These are phyloP conservation scores for Pemphredon lugubris DNA, from an alignment of 2,888 invertebrate genomes.

Conservation along the genomic window DNA sequence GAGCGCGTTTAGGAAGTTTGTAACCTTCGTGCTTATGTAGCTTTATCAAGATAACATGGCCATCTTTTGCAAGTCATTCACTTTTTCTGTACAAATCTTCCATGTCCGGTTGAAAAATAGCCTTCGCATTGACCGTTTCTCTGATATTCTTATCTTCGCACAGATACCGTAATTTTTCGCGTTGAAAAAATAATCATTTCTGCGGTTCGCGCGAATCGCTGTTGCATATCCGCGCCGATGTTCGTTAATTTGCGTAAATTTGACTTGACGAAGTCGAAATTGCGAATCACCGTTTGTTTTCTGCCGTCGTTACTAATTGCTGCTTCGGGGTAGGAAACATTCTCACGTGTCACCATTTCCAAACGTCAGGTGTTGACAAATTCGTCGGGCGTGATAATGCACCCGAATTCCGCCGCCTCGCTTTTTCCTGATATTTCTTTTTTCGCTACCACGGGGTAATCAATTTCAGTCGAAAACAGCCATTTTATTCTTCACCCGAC, in stretches of 20 bases:
- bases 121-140: too few species aligned
- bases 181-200: too few species aligned
- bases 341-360: constrained; percentile 64
- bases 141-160: too few species aligned
- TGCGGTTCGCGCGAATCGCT: too few species aligned
- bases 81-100: too few species aligned
- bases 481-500: constrained; percentile 17
- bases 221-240: too few species aligned
- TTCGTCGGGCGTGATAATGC: constrained; percentile 63
- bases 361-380: constrained; percentile 70
- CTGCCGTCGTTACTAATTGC: not conserved
- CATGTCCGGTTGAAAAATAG: too few species aligned
- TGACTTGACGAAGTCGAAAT: not conserved
- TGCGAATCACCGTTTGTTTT: not conserved
- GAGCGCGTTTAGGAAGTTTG: too few species aligned
- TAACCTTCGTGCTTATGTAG: too few species aligned
- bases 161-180: too few species aligned
- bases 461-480: constrained; percentile 54
- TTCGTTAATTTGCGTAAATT: not conserved
- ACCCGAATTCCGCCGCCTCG: constrained; percentile 52
- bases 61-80: too few species aligned
- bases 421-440: constrained; percentile 22
- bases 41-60: too few species aligned
- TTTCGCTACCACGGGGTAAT: constrained; percentile 38
- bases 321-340: constrained; percentile 38